Evolutionary conservation across 2,113 vertebrate species (phyloP).

Genomic region (Neotragus pygmaeus): DNA sequence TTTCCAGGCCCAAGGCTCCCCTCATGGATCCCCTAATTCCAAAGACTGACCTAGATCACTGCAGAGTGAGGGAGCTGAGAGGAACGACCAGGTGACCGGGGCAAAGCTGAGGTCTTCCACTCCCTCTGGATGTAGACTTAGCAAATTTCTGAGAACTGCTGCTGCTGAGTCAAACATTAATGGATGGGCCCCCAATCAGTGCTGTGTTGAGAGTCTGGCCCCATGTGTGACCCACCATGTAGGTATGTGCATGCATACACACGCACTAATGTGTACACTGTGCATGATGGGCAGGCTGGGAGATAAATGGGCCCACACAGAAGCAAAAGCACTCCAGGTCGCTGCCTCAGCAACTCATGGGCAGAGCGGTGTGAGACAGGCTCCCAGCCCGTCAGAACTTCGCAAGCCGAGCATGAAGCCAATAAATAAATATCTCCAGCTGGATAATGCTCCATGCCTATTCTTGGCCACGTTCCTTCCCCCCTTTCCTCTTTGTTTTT

Average conservation of each 20-base stretch:
- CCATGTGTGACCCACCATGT: background rate
- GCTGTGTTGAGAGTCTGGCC: background rate
- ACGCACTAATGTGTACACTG: background rate
- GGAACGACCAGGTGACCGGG: background rate
- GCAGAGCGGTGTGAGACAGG: background rate
- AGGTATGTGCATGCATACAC: rapidly evolving
- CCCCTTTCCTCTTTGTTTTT: conserved; percentile 56
- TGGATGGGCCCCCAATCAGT: background rate
- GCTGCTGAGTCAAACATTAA: background rate
- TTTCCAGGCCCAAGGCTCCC: background rate
- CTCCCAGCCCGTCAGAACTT: background rate
- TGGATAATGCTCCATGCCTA: conserved; percentile 42
- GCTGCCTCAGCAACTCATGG: background rate
- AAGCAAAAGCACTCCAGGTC: background rate
- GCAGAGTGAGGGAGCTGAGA: background rate
- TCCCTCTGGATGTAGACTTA: background rate
- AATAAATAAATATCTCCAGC: conserved; percentile 47
- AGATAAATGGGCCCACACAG: background rate
- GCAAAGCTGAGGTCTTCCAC: background rate
- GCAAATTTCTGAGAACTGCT: background rate
- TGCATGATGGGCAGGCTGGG: background rate
- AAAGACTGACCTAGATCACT: background rate
- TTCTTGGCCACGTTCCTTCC: background rate
- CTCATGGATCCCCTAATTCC: background rate
- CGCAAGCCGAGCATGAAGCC: conserved; percentile 39